A percentile compares a stretch with the other conserved stretches of the same genome.
Conservation (phyloP, 1,140 invertebrate genomes). For the Diplogasteroides magnus region DNA sequence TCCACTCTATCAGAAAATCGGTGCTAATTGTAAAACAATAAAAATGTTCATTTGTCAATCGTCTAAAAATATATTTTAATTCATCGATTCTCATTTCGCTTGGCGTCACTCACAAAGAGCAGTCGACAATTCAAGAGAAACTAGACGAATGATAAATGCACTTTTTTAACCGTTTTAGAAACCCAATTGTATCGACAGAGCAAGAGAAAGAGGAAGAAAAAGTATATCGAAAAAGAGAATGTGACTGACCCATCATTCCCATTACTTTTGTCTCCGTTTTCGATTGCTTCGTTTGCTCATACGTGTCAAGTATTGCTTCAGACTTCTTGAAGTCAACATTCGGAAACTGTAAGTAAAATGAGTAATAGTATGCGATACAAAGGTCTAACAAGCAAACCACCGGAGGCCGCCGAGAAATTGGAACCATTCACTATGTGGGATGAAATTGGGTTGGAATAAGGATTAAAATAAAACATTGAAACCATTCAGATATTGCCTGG, state of each 20-base stretch:
- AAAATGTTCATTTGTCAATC: too few relatives aligned
- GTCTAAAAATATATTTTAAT: too few relatives aligned
- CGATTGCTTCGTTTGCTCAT: constrained; percentile 37
- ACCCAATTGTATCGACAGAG: background rate
- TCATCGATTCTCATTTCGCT: background rate
- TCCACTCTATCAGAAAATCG: too few relatives aligned
- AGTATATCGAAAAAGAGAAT: background rate
- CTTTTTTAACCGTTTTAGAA: background rate
- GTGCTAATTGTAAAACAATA: too few relatives aligned
- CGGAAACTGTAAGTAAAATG: constrained; percentile 41
- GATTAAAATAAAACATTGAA: too few relatives aligned
- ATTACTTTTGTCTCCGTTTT: constrained; percentile 35
- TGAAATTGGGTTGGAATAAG: too few relatives aligned
- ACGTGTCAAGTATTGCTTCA: constrained; percentile 46
- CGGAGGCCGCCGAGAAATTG: too few relatives aligned
- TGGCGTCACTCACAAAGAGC: background rate
- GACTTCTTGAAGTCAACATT: constrained; percentile 45
- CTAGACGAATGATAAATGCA: background rate
- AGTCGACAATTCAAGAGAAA: background rate
- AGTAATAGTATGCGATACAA: too few relatives aligned
- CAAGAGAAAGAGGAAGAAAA: background rate
- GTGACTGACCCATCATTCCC: constrained; percentile 17
- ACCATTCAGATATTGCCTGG: too few relatives aligned
- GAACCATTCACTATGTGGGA: too few relatives aligned
- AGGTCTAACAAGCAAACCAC: too few relatives aligned